Evolutionary conservation across 2,888 invertebrate genomes (phyloP), one percentile per base, ranked within the genome.

Genomic region (Lordiphosa andalusiaca): DNA sequence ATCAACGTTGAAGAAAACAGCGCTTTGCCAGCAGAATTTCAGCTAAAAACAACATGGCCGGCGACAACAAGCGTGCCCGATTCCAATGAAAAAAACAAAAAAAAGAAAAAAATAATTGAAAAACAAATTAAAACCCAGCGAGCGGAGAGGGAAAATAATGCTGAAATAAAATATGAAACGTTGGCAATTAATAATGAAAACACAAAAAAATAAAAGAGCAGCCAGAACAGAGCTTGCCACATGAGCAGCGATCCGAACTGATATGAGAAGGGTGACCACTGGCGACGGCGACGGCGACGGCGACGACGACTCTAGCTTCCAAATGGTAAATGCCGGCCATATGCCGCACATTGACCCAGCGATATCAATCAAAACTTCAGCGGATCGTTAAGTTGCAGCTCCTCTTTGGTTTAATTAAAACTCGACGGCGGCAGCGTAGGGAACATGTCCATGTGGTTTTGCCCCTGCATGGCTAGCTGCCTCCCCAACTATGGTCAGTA

Each of bases 21-120:
- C 30, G 59, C 63, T 47, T 51, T 33, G 42, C 66, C 36, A 62
- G 62, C 62, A 39, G 38, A 47, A 53, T 59, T 53, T 50, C 35
- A 53, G 36, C 66, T 60, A 71, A 71, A 75, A 82, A 65, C 82
- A 78, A 56, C 53, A 49, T 16, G 39, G 46, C 56, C 62, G 50
- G 84, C 84, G 78, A 82, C 83, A 82, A 82, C 83, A 74, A 84
- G 83, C 82, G 78, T 68, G 72, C 71, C 64, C 65, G 71, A 67
- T 80, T 78, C 73, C 75, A 73, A 67, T 71, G 74, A 69, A 80
- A 73, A 68, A 10, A 16, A 69, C 76, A 73, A 68, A 10, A 16
- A 16, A 16, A 16, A 16, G 1, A 16, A 16, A 68, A 10, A 48
- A 40, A 84, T 78, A 78, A 78, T 78, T 84, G 82, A 84, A 78